Evolutionary conservation across 1,140 invertebrate species (phyloP), one percentile per base, ranked within the genome.

Genomic region (Conus ventricosus): DNA sequence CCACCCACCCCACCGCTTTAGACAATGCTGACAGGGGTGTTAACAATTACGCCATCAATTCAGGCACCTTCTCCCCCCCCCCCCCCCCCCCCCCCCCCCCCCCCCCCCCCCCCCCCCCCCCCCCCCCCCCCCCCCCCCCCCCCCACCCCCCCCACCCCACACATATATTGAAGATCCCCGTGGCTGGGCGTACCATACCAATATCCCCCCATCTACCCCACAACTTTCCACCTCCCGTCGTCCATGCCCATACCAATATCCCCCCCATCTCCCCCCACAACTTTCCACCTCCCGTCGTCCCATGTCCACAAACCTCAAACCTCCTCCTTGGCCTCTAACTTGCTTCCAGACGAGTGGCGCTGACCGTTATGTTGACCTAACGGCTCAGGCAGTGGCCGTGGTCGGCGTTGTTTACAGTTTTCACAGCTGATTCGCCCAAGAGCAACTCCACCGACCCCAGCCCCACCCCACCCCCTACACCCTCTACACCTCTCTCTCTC

Each of bases 331-430:
- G 13, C 39, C 51, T 54, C 80, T 81, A 81, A 20, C 80, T 10
- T 39, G 10, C 27, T 81, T 81, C 51, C 51, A 51, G 39, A 15
- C 51, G 10, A 81, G 23, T 54, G 80, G 80, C 5, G 15, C 51
- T 20, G 51, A 81, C 80, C 80, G 80, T 81, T 81, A 81, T 81
- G 80, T 81, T 81, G 80, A 51, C 54, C 10, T 81, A 54, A 8
- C 17, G 80, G 80, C 80, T 81, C 80, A 54, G 51, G 51, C 51
- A 81, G 80, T 23, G 51, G 67, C 67, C 20, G 25, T 54, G 25
- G 25, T 39, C 8, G 76, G 25, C 39, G 80, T 5, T 81, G 80
- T 81, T 81, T 81, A 81, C 51, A 81, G 39, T 81, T 81, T 54
- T 81, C 80, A 81, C 80, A 81, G 80, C 39, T 81, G 80, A 81